Base-by-base conservation (phyloP, 2,113 vertebrate species). In the Pseudonaja textilis region DNA sequence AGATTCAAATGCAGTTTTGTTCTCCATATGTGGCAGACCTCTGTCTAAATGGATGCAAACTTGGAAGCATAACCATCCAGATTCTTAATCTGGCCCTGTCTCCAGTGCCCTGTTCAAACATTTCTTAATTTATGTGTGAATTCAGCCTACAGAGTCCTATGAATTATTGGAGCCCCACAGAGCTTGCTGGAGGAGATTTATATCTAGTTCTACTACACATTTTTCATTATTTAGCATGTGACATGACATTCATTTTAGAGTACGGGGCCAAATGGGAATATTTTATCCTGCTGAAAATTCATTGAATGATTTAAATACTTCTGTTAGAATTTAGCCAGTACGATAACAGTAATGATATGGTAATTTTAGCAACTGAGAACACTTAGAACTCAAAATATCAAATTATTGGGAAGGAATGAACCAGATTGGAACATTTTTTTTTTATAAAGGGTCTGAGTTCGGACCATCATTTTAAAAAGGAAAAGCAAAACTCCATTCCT, bases 291-390 rank as follows among this genome's bases (percentile, higher is more conserved):
- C 61, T 93, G 29, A 91, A 95, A 93, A 47, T 12, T 39, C 85
- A 34, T 89, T 91, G 26, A 50, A 52, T 85, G 52, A 52, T 54
- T 93, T 90, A 93, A 64, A 61, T 52, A 34, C n/a, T 86, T 74
- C 88, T 85, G 50, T 93, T 56, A 42, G 85, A 93, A 93, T 93
- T 16, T 45, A 56, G 59, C 85, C 56, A 91, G 90, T 59, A 50
- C 47, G 0, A 2, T 18, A 9, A n/a, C 45, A 11, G 0, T 4
- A 92, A 22, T 22, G 85, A 50, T 7, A 2, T 23, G 16, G 50
- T 3, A 1, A 57, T 94, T 95, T 81, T 89, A 45, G n/a, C 69
- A 47, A 61, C 20, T 34, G 12, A 1, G 1, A 2, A 0, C 47
- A 61, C 34, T 88, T n/a, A 92, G 0, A 39, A 23, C 45, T 61